These are phyloP conservation scores for Zapornia atra DNA, from an alignment of 2,113 vertebrate genomes.

Conservation along the genomic window DNA sequence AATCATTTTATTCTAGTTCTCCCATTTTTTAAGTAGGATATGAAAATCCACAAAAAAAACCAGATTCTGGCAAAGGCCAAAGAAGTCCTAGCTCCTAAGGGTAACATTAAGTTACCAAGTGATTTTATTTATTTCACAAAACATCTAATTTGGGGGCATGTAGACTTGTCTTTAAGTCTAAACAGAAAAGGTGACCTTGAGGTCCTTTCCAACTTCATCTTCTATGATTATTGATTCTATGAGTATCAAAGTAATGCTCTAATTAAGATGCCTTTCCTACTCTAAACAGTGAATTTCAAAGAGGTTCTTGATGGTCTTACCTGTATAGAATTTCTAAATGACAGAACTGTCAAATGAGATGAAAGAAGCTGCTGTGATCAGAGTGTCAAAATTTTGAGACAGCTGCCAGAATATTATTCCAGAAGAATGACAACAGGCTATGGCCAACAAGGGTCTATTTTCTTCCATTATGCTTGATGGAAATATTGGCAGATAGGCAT, in stretches of 20 bases:
- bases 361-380: background rate
- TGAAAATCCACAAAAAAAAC: background rate
- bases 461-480: background rate
- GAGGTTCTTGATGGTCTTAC: background rate
- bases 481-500: background rate
- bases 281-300: background rate
- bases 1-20: background rate
- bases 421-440: background rate
- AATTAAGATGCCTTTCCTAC: background rate
- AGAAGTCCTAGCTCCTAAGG: background rate
- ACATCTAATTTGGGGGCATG: background rate
- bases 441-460: background rate
- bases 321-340: background rate
- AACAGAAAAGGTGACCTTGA: background rate
- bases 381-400: background rate
- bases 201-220: background rate
- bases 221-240: background rate
- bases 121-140: conserved; percentile 2
- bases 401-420: background rate
- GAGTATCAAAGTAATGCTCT: background rate
- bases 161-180: background rate
- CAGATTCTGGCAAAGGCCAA: background rate
- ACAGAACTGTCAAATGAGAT: background rate
- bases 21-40: background rate
- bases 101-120: background rate